Percentiles rank a stretch among this genome's conserved stretches.
phyloP scores from a whole-genome alignment of 2,797 vertebrate species.

The Sebastolobus alascanus region DNA sequence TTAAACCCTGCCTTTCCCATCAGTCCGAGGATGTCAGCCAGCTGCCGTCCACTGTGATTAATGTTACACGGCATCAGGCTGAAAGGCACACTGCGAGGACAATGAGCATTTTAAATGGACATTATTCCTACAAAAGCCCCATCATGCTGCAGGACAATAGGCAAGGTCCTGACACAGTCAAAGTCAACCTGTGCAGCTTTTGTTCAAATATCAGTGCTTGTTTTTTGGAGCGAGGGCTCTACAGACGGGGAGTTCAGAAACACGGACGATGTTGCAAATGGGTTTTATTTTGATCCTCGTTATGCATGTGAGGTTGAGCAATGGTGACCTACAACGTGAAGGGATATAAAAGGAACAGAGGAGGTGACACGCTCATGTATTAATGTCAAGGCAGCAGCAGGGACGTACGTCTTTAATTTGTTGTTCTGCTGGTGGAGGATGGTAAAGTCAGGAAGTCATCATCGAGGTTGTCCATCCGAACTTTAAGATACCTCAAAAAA shows the following conservation, averaged over 20 bases:
- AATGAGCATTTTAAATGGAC: slow-evolving; percentile 71
- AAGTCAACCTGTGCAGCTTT: slow-evolving; percentile 59
- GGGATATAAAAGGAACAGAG: neutral
- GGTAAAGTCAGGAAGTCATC: neutral
- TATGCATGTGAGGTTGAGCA: neutral
- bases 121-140: slow-evolving; percentile 64
- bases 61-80: slow-evolving; percentile 53
- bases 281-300: slow-evolving; percentile 26
- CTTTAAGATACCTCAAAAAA: neutral
- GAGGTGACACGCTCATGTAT: neutral
- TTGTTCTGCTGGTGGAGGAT: neutral
- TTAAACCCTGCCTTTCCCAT: slow-evolving; percentile 33
- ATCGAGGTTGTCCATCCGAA: neutral
- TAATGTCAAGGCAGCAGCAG: neutral
- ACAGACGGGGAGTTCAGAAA: slow-evolving; percentile 30
- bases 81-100: slow-evolving; percentile 65
- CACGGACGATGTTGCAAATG: slow-evolving; percentile 23
- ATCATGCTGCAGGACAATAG: slow-evolving; percentile 54
- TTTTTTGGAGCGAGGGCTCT: slow-evolving; percentile 9
- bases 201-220: slow-evolving; percentile 55
- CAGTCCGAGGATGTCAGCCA: slow-evolving; percentile 36
- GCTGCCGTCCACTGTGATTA: slow-evolving; percentile 67
- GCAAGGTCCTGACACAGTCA: slow-evolving; percentile 50
- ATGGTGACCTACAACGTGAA: neutral
- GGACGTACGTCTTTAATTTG: neutral